Evolutionary conservation across 2,113 vertebrate genomes (phyloP).

Genomic region (Channa argus): DNA sequence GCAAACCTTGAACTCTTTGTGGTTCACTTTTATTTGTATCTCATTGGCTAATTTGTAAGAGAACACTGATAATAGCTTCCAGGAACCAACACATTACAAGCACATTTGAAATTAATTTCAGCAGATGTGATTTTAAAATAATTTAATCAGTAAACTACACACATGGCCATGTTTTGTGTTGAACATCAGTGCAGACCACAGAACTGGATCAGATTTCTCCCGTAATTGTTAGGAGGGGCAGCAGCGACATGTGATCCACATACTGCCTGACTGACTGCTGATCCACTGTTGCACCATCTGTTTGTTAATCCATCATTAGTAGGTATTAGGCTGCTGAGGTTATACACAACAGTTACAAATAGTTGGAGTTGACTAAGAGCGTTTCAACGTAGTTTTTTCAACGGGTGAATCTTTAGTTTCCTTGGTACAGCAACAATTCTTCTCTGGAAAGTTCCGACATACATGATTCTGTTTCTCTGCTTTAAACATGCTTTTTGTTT

Average conservation of each 20-base stretch:
- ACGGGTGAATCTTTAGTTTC: too few relatives aligned
- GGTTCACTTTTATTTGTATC: too few relatives aligned
- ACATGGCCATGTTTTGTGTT: neutral
- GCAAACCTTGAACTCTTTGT: neutral
- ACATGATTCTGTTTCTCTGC: neutral
- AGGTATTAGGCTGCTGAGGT: constrained; percentile 42
- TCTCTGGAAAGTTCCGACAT: neutral
- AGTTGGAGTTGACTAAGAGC: neutral
- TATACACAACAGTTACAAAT: constrained; percentile 32
- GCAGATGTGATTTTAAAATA: neutral
- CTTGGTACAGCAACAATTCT: neutral
- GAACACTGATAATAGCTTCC: neutral
- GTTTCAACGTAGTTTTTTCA: neutral
- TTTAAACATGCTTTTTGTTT: neutral
- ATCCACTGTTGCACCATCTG: constrained; percentile 54
- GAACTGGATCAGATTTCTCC: neutral
- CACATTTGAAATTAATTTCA: neutral
- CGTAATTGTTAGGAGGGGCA: neutral
- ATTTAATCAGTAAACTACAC: neutral
- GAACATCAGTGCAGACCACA: neutral
- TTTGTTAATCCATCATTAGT: constrained; percentile 53
- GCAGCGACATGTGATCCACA: constrained; percentile 27
- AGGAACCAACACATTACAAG: neutral
- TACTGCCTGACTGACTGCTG: constrained; percentile 31
- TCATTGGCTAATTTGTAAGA: neutral